Conservation (phyloP, 1,140 invertebrate genomes). For the Chelonus insularis region DNA sequence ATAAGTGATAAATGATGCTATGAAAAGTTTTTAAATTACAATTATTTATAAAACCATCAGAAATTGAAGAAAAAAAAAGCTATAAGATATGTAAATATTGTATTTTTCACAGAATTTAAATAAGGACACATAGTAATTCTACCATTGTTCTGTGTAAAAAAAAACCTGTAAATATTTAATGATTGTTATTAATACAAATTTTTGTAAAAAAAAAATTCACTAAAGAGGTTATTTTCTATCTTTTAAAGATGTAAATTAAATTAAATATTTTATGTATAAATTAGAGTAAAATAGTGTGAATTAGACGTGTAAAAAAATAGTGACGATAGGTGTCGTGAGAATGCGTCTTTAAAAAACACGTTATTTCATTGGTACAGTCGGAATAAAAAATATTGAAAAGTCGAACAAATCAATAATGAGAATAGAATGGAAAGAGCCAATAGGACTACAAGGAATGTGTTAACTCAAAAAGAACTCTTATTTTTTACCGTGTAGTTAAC, state of each 20-base stretch:
- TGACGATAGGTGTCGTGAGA: not conserved
- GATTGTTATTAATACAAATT: slow-evolving; percentile 27
- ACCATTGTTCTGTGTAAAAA: slow-evolving; percentile 25
- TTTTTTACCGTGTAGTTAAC: slow-evolving; percentile 27
- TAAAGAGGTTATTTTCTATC: not conserved
- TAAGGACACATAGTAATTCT: slow-evolving; percentile 9
- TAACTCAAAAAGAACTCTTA: not conserved
- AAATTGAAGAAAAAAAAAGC: no score
- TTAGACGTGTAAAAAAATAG: no score
- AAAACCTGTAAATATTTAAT: slow-evolving; percentile 22
- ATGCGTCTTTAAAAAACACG: not conserved
- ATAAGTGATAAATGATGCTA: no score
- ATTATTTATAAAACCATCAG: no score
- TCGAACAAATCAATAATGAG: not conserved
- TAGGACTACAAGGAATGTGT: not conserved
- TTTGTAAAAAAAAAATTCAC: no score
- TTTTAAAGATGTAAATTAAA: not conserved
- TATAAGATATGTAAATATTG: slow-evolving; percentile 27
- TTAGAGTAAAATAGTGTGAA: no score
- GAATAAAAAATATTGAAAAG: not conserved
- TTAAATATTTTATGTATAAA: no score
- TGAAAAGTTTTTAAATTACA: no score
- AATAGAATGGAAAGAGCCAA: not conserved
- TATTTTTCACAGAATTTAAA: slow-evolving; percentile 13
- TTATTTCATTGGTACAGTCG: not conserved